Base-by-base conservation (phyloP, 2,113 vertebrate genomes). In the Malurus cyaneus region DNA sequence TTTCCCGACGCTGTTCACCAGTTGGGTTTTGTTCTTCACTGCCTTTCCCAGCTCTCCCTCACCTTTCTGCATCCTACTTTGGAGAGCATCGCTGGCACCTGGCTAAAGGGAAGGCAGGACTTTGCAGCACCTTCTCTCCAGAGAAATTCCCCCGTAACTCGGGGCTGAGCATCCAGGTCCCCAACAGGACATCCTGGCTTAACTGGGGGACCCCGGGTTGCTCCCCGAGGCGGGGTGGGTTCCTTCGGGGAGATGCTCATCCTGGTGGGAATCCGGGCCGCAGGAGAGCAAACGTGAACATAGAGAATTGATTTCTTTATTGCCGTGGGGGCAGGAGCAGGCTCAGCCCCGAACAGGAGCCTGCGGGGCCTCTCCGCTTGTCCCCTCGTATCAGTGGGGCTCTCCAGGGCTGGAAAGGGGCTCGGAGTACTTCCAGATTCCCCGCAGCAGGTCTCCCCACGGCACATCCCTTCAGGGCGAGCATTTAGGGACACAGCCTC, bases 101-200 rank as follows among this genome's bases (percentile, higher is more conserved):
- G 54, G 5, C 18, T 18, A 2, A 13, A 10, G 67, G 78, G 31
- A 26, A 31, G 54, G 60, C 54, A 11, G 71, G 46, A 7, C 50
- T 54, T 20, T 1, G 44, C 29, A 3, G 72, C 14, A 0, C n/a
- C 23, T 47, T 59, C 34, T 34, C 50, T 12, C 23, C 2, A 0
- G 32, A 14, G 2, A 3, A n/a, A 14, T 14, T 8, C 11, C 67
- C 26, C 6, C 0, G 0, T 5, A n/a, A 8, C 39, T 12, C 39
- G 1, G 2, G 49, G 42, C 28, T 20, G 42, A 50, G 72, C 54
- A 23, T 17, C 87, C 42, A 5, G 61, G 20, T 14, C 20, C 28
- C 6, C 47, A 28, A 29, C 4, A 42, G 60, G 42, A 24, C 16
- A 3, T 14, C 53, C 69, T 12, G 29, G 54, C 50, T 8, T 16